A percentile compares a stretch with the other conserved stretches of the same genome.
Conservation (phyloP, 2,113 vertebrate genomes). For the Barnardius zonarius region DNA sequence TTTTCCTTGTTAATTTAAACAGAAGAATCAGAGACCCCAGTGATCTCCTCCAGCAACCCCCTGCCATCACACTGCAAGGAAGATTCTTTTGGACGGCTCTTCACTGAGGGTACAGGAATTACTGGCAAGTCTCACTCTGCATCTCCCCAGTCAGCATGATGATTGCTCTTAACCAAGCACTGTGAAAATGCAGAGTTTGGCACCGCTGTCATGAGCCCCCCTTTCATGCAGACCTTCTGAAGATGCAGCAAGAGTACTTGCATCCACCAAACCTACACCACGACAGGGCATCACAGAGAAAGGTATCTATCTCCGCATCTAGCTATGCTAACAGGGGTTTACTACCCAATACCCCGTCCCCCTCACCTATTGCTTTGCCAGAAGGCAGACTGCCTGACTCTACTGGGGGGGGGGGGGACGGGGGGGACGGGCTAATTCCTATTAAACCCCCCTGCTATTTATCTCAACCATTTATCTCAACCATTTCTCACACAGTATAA, state of each 20-base stretch:
- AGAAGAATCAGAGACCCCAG: neutral
- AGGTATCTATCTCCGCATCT: neutral
- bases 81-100: neutral
- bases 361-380: neutral
- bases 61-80: neutral
- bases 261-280: accelerated
- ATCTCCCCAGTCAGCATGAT: neutral
- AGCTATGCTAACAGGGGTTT: accelerated
- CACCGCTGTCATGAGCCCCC: neutral
- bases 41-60: neutral
- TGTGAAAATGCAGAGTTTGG: neutral
- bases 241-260: neutral
- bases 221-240: neutral
- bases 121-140: neutral
- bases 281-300: neutral
- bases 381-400: neutral
- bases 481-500: neutral
- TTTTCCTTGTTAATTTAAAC: neutral
- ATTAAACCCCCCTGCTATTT: neutral
- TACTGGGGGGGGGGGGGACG: neutral
- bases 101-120: neutral
- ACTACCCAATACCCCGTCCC: accelerated
- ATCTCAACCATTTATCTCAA: neutral
- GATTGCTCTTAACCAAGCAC: neutral
- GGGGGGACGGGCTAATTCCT: neutral